Evolutionary conservation across 1,140 invertebrate species (phyloP), one percentile per base, ranked within the genome.

Genomic region (Solenopsis fugax): DNA sequence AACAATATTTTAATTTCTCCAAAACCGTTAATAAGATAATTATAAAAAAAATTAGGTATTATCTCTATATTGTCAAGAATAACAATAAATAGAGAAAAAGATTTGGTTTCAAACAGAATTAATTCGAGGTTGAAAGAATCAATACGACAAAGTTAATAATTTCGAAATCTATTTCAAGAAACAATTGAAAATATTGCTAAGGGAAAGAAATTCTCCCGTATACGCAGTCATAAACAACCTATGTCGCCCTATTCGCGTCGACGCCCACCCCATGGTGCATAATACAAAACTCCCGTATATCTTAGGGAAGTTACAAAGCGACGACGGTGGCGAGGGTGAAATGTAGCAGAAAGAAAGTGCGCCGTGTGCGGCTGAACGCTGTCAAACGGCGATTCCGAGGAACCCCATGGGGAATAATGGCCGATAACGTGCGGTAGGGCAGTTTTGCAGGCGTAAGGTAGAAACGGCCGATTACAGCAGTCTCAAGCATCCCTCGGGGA

Each of bases 371-470:
- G 64, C 24, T 10, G n/a, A 52, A 76, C 56, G 58, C 82, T 69
- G 84, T 92, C 84, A 80, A 90, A 89, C 21, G 88, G 64, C 84
- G 89, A 92, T 91, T 92, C 76, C 37, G 52, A 54, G 85, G 65
- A 85, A 84, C 50, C 6, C 41, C 62, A 45, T n/a, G 52, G 72
- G 85, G 89, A 85, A 86, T 89, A 90, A 90, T 85, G 77, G 80
- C 75, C 72, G 91, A 92, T 92, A 89, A 92, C 87, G 81, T 90
- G 91, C 58, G 86, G 78, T 86, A 92, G 91, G 91, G 65, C 77
- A 92, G 88, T 87, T 86, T 81, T 50, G 62, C 62, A 45, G 56
- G 84, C n/a, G 69, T 29, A n/a, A 56, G 56, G 72, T 69, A 24
- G 52, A 60, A 67, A 65, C 85, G 41, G 72, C 77, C 82, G 89